A percentile compares a stretch with the other conserved stretches of the same genome.
These are phyloP conservation scores for Drosophila lowei DNA, from an alignment of 1,140 invertebrate genomes.

Conservation along the genomic window DNA sequence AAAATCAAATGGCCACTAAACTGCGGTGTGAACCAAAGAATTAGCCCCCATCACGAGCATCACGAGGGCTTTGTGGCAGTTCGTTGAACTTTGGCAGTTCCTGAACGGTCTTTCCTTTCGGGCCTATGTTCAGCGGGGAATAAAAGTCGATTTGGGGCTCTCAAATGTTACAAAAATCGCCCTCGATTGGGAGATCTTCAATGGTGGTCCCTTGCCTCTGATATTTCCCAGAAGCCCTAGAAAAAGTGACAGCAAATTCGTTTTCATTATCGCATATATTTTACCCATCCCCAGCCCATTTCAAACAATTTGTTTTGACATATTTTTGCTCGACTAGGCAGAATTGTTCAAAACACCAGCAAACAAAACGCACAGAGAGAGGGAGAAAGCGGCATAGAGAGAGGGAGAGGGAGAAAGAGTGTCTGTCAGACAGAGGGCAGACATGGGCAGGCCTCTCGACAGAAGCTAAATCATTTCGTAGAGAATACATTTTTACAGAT, in stretches of 20 bases:
- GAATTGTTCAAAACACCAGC: constrained; percentile 56
- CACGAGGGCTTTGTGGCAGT: constrained; percentile 13
- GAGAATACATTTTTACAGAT: constrained; percentile 39
- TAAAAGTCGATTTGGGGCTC: too few relatives aligned
- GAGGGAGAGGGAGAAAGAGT: constrained; percentile 18
- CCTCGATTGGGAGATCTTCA: too few relatives aligned
- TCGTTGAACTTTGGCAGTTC: too few relatives aligned
- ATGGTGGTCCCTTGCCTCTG: neutral
- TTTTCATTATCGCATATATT: constrained; percentile 23
- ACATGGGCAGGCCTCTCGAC: neutral
- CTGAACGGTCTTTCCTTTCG: too few relatives aligned
- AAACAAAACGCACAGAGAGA: constrained; percentile 53
- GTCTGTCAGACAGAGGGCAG: constrained; percentile 19
- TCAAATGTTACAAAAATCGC: neutral
- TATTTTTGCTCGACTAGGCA: constrained; percentile 49
- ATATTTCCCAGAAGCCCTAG: neutral
- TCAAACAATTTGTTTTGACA: constrained; percentile 47
- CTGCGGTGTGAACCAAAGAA: constrained; percentile 47
- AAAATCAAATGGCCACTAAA: constrained; percentile 64
- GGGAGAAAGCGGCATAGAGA: neutral
- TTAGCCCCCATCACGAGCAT: constrained; percentile 22
- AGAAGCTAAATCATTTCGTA: constrained; percentile 47
- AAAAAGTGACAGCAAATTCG: constrained; percentile 5
- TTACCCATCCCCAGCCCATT: neutral
- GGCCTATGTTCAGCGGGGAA: too few relatives aligned